A percentile compares a stretch with the other conserved stretches of the same genome.
phyloP scores from a whole-genome alignment of 2,888 invertebrate genomes.

The Ormyrus pomaceus region DNA sequence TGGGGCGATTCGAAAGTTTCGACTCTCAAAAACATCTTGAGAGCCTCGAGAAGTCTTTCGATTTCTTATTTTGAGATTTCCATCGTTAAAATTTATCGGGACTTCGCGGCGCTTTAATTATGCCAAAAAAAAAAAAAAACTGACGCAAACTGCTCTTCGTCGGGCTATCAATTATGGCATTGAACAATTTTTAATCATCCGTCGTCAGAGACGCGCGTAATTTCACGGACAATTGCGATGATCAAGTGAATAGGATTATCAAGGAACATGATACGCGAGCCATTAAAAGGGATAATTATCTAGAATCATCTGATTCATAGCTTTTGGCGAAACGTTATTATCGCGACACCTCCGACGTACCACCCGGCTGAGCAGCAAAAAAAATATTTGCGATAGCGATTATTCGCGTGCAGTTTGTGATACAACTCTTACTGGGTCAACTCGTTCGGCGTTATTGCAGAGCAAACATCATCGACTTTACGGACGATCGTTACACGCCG shows the following conservation, averaged over 20 bases:
- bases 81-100: too few relatives aligned
- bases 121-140: too few relatives aligned
- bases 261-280: constrained; percentile 5
- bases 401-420: neutral
- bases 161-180: too few relatives aligned
- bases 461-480: constrained; percentile 9
- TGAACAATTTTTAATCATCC: too few relatives aligned
- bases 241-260: constrained; percentile 27
- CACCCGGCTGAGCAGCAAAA: too few relatives aligned
- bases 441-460: constrained; percentile 18
- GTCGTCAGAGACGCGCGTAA: neutral
- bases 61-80: too few relatives aligned
- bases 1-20: neutral
- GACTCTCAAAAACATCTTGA: too few relatives aligned
- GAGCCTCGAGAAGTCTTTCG: too few relatives aligned
- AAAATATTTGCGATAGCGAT: constrained; percentile 31
- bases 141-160: too few relatives aligned
- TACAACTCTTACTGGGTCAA: constrained; percentile 30
- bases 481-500: constrained; percentile 6
- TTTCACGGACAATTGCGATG: neutral
- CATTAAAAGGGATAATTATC: constrained; percentile 16
- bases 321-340: neutral
- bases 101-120: too few relatives aligned
- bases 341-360: neutral
- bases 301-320: constrained; percentile 24